Conservation (phyloP, 2,113 vertebrate genomes). For the Cinclus cinclus region DNA sequence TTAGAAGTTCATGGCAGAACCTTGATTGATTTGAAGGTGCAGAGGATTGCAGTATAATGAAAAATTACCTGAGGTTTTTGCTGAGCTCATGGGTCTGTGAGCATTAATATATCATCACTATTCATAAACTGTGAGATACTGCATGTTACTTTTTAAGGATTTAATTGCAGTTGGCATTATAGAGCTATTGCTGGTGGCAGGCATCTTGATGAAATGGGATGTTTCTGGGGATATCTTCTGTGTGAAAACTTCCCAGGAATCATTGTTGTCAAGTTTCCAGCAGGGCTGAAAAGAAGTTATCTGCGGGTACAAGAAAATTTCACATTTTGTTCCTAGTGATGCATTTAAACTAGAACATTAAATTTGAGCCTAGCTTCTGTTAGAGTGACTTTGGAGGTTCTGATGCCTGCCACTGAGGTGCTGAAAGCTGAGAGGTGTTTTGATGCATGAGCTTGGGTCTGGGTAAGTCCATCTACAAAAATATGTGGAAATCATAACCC, state of each 20-base stretch:
- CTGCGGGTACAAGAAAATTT: background rate
- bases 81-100: background rate
- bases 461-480: background rate
- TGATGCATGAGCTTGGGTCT: background rate
- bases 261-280: background rate
- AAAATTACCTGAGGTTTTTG: constrained; percentile 13
- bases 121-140: background rate
- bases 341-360: background rate
- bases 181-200: background rate
- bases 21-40: constrained; percentile 17
- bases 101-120: background rate
- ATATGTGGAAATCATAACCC: background rate
- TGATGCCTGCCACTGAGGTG: background rate
- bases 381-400: background rate
- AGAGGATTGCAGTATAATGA: background rate
- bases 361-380: background rate
- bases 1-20: background rate
- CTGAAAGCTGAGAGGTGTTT: background rate
- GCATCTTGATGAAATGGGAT: background rate
- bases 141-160: background rate
- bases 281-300: background rate
- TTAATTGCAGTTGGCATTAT: constrained; percentile 19
- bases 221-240: background rate
- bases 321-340: background rate
- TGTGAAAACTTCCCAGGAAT: background rate